Percentiles rank a stretch among this genome's conserved stretches.
Evolutionary conservation across 2,797 vertebrate genomes (phyloP).

Genomic region (Ambastaia sidthimunki): DNA sequence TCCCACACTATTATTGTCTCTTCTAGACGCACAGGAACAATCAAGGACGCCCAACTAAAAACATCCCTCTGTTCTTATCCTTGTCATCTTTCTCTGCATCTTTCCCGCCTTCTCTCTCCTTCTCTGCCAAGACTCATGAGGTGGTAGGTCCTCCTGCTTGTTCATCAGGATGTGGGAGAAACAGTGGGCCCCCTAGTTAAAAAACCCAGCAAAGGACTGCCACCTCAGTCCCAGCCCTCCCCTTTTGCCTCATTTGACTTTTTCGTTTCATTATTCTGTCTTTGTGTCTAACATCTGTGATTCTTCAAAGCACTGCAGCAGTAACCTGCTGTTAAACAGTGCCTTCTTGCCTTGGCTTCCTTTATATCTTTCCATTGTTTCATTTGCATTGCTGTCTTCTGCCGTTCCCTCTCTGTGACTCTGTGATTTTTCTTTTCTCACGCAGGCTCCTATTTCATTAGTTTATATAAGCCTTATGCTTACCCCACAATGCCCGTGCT

Average conservation of each 20-base stretch:
- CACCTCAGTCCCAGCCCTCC: constrained; percentile 21
- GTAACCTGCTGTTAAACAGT: constrained; percentile 41
- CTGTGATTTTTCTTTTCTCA: background rate
- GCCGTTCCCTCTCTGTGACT: constrained; percentile 2
- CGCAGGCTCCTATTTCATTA: constrained; percentile 26
- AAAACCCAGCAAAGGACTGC: constrained; percentile 35
- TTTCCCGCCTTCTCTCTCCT: background rate
- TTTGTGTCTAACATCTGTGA: constrained; percentile 35
- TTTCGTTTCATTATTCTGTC: constrained; percentile 28
- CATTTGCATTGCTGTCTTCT: constrained; percentile 10
- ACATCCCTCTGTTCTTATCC: constrained; percentile 26
- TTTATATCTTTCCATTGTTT: constrained; percentile 22
- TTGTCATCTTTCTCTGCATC: background rate
- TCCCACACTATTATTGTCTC: constrained; percentile 31
- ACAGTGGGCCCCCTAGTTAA: constrained; percentile 37
- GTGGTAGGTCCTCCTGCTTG: constrained; percentile 12
- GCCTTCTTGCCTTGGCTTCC: constrained; percentile 17
- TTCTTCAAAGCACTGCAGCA: constrained; percentile 20
- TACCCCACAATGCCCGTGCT: background rate
- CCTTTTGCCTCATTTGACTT: constrained; percentile 14
- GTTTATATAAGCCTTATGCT: constrained; percentile 16
- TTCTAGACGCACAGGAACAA: background rate
- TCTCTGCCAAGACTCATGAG: background rate
- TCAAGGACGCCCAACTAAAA: constrained; percentile 12
- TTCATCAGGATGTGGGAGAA: constrained; percentile 39